Percentiles rank a stretch among this genome's conserved stretches.
Evolutionary conservation across 2,113 vertebrate genomes (phyloP).

Genomic region (Lanius ludovicianus): DNA sequence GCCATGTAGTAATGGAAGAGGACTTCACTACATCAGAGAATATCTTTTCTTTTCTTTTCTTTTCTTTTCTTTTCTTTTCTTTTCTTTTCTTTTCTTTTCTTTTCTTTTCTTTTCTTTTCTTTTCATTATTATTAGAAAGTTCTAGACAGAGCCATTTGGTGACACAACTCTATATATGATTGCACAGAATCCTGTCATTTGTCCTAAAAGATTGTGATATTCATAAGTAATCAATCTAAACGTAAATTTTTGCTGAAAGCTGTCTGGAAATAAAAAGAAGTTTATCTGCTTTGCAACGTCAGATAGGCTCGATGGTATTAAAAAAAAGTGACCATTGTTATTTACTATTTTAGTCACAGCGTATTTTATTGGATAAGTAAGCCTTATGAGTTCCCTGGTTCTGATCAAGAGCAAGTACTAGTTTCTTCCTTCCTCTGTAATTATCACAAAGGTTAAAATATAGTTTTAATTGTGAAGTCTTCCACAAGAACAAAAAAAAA

Average conservation of each 20-base stretch:
- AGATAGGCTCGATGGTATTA: background rate
- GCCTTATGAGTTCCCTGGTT: background rate
- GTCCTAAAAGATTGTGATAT: background rate
- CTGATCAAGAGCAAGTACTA: background rate
- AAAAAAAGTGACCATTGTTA: background rate
- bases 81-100: too few species aligned
- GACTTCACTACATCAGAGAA: background rate
- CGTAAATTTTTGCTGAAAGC: background rate
- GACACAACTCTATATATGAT: background rate
- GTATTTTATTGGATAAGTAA: background rate
- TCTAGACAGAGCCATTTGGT: background rate
- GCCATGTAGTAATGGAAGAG: background rate
- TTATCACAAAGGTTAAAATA: background rate
- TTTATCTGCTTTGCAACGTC: background rate
- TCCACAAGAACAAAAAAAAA: background rate
- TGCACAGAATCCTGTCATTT: background rate
- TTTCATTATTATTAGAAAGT: background rate
- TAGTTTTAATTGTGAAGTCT: background rate
- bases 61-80: too few species aligned
- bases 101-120: background rate
- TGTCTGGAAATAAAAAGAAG: background rate
- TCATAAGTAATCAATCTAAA: background rate
- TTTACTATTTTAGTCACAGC: background rate
- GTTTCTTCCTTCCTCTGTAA: background rate
- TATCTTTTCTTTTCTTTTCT: background rate